A percentile compares a stretch with the other conserved stretches of the same genome.
These are phyloP conservation scores for Piprites chloris DNA, from an alignment of 2,113 vertebrate genomes.

Conservation along the genomic window DNA sequence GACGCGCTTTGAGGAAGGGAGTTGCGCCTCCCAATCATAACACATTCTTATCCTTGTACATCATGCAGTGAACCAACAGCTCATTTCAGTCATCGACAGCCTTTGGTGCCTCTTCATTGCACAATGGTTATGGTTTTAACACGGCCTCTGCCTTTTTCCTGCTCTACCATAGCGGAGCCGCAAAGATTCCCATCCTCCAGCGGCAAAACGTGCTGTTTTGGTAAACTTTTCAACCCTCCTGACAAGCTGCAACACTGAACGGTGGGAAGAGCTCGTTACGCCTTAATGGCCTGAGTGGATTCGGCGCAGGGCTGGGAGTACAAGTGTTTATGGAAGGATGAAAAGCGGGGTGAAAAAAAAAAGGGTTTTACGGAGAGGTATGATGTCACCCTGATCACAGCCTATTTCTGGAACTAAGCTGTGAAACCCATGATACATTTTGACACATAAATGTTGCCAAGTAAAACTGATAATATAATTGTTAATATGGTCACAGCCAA, in stretches of 20 bases:
- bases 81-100: not conserved
- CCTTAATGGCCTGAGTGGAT: not conserved
- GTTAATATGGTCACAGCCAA: not conserved
- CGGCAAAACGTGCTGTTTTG: not conserved
- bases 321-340: conserved; percentile 25
- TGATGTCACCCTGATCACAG: conserved; percentile 57
- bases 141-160: fast-evolving
- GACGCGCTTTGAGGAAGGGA: not conserved
- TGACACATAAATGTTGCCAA: conserved; percentile 48
- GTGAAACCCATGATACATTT: conserved; percentile 9
- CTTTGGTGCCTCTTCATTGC: not conserved
- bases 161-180: not conserved
- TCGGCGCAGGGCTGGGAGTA: not conserved
- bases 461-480: conserved; percentile 59
- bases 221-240: conserved; percentile 20
- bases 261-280: not conserved
- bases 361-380: not conserved
- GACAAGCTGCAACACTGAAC: not conserved
- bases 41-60: not conserved
- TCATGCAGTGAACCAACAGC: not conserved
- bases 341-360: not conserved
- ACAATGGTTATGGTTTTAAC: not conserved
- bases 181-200: not conserved
- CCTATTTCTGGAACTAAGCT: conserved; percentile 64
- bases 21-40: not conserved